Base-by-base conservation (phyloP, 2,113 vertebrate species). In the Aptenodytes patagonicus region DNA sequence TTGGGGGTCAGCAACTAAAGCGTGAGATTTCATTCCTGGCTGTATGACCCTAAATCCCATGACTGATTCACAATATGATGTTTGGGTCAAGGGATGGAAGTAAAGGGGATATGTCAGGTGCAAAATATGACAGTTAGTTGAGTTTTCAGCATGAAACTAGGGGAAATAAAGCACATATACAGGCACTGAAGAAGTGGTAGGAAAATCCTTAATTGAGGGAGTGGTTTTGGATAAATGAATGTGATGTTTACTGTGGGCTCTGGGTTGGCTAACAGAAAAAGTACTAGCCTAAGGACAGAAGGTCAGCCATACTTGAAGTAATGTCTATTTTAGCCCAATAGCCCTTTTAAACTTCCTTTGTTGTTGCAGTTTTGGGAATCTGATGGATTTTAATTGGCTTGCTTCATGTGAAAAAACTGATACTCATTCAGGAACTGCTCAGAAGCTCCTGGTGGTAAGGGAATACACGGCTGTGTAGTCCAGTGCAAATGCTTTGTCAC, bases 311-410 rank as follows among this genome's bases (percentile, higher is more conserved):
- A 65, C 17, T 71, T 84, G 47, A 82, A 76, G 28, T 58, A 52
- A 38, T 46, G 85, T 24, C 61, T 82, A 20, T 44, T 82, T 76
- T 83, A 87, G 34, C 10, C 24, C n/a, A 78, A 38, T 5, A 76
- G 14, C 24, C 47, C 52, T 89, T 86, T 81, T 38, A 78, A 87
- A 73, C 42, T 57, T 82, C 65, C 13, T 82, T 86, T 93, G 26
- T 60, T 85, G n/a, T 55, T 84, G 61, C 21, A 52, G 51, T 91
- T 82, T 94, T 36, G 38, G 52, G 72, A 78, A 79, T 69, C 47
- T 73, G 65, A 69, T 57, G 25, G 80, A 68, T 96, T 93, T 96
- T 71, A 87, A 83, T 90, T 46, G n/a, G 24, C 29, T 84, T 93
- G 47, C 31, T 72, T 96, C 17, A 40, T 5, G 17, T 8, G 4